Percentiles rank a stretch among this genome's conserved stretches.
phyloP scores from a whole-genome alignment of 2,888 invertebrate species.

The Acanthosepion pharaonis region DNA sequence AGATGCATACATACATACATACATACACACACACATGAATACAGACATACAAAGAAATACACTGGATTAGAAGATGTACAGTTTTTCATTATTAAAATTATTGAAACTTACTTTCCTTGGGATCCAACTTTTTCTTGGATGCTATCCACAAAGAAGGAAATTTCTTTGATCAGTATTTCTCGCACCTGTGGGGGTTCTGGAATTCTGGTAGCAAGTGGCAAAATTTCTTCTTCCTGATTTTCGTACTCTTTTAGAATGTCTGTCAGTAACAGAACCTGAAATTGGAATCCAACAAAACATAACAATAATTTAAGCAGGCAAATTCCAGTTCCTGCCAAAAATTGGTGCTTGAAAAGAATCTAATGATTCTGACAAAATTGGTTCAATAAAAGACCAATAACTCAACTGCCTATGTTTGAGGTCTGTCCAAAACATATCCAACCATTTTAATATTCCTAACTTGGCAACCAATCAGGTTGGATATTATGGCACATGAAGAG shows the following conservation, averaged over 20 bases:
- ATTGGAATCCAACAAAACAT: neutral
- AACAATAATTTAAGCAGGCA: no score
- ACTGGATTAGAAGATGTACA: no score
- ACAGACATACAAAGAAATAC: no score
- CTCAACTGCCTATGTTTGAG: no score
- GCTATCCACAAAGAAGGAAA: slow-evolving; percentile 71
- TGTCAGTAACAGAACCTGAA: slow-evolving; percentile 68
- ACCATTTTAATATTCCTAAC: neutral
- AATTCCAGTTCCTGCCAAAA: no score
- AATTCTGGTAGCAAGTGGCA: slow-evolving; percentile 51
- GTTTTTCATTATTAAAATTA: neutral
- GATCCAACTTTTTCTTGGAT: slow-evolving; percentile 70
- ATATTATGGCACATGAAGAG: no score
- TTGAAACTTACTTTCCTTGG: slow-evolving; percentile 66
- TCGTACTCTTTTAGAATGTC: slow-evolving; percentile 73
- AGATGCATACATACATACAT: no score
- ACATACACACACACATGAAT: no score
- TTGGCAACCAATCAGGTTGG: no score
- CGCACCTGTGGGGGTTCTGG: slow-evolving; percentile 73
- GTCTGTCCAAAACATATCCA: neutral
- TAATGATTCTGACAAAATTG: no score
- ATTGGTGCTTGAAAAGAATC: no score
- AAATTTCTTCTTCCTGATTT: slow-evolving; percentile 60
- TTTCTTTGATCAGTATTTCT: slow-evolving; percentile 71
- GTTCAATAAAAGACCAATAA: no score